Percentiles rank a stretch among this genome's conserved stretches.
Conservation (phyloP, 2,113 vertebrate species). For the Tetrao urogallus region DNA sequence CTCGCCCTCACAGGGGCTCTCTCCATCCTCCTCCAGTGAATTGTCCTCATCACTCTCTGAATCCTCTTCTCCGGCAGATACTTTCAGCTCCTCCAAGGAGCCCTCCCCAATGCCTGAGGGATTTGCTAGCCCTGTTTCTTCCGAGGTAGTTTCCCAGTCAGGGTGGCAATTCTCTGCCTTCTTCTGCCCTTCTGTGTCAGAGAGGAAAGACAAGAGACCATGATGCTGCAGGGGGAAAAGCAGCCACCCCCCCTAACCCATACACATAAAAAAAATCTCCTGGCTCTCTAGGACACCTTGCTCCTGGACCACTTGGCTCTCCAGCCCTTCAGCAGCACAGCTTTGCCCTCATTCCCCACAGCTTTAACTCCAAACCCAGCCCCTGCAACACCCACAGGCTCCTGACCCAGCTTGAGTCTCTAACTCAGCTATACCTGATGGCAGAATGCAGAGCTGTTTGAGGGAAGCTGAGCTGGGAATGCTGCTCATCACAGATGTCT, state of each 20-base stretch:
- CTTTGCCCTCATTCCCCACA: not conserved
- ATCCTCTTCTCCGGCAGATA: not conserved
- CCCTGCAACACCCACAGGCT: not conserved
- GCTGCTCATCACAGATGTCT: rapidly evolving
- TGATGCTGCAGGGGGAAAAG: not conserved
- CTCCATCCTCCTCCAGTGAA: not conserved
- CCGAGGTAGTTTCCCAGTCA: conserved; percentile 6
- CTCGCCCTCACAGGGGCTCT: not conserved
- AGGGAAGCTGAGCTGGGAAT: not conserved
- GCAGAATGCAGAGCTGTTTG: not conserved
- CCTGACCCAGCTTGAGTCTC: no score
- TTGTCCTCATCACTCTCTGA: not conserved
- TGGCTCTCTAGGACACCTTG: not conserved
- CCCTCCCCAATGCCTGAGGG: not conserved
- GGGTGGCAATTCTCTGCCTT: not conserved
- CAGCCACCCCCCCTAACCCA: not conserved
- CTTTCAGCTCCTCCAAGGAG: not conserved
- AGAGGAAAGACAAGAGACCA: not conserved
- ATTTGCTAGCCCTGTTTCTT: not conserved
- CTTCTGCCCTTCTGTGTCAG: conserved; percentile 34
- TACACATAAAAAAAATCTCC: not conserved
- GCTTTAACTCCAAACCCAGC: not conserved
- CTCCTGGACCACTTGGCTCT: rapidly evolving
- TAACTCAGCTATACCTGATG: not conserved
- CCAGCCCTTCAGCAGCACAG: not conserved